Percentiles rank a stretch among this genome's conserved stretches.
Conservation (phyloP, 1,140 invertebrate genomes). For the Danaus melanippus region DNA sequence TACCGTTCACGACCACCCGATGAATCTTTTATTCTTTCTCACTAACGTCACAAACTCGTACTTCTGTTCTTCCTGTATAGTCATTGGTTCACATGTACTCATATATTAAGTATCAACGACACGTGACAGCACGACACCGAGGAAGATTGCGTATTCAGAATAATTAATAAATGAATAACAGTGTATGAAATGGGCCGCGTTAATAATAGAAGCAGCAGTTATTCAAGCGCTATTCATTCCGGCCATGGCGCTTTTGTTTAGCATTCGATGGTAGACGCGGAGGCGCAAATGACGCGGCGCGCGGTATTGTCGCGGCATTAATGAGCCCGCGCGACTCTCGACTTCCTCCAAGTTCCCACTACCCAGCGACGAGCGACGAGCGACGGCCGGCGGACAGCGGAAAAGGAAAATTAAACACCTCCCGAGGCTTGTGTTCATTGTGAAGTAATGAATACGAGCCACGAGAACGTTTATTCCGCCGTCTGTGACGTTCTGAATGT, state of each 20-base stretch:
- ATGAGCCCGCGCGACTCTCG: conserved; percentile 47
- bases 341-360: too few relatives aligned
- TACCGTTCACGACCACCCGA: conserved; percentile 12
- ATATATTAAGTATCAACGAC: background rate
- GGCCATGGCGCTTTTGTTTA: conserved; percentile 20
- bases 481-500: background rate
- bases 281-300: conserved; percentile 53
- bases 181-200: too few relatives aligned
- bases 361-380: conserved; percentile 21
- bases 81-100: background rate
- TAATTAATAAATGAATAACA: too few relatives aligned
- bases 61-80: background rate
- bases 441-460: too few relatives aligned
- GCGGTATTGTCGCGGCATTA: conserved; percentile 64
- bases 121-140: conserved; percentile 20
- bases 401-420: conserved; percentile 72
- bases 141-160: background rate
- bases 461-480: conserved; percentile 42
- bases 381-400: conserved; percentile 42
- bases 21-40: conserved; percentile 9
- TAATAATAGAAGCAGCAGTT: too few relatives aligned
- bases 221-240: too few relatives aligned
- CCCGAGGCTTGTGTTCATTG: conserved; percentile 63
- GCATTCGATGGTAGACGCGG: conserved; percentile 26
- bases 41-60: too few relatives aligned